Percentiles rank a stretch among this genome's conserved stretches.
phyloP scores from a whole-genome alignment of 2,113 vertebrate species.

The Octodon degus region DNA sequence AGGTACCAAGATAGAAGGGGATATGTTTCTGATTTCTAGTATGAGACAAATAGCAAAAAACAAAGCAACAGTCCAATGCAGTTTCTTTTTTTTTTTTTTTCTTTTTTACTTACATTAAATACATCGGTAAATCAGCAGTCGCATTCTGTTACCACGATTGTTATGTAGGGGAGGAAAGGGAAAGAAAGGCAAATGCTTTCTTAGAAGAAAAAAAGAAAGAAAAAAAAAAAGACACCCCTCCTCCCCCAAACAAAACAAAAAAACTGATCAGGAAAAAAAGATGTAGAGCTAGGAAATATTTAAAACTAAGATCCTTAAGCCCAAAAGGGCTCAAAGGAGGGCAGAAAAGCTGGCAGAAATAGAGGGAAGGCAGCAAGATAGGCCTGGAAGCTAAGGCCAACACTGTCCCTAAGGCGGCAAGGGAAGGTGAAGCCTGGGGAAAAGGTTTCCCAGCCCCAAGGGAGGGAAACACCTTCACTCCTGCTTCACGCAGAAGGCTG shows the following conservation, averaged over 20 bases:
- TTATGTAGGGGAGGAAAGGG: conserved; percentile 81
- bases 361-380: conserved; percentile 62
- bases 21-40: conserved; percentile 8
- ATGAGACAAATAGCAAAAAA: conserved; percentile 42
- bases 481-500: not conserved
- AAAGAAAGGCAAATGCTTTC: conserved; percentile 77
- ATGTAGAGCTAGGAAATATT: conserved; percentile 53
- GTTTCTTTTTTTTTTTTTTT: conserved; percentile 57
- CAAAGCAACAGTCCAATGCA: conserved; percentile 80
- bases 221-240: not conserved
- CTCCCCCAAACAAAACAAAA: not conserved
- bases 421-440: not conserved
- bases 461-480: conserved; percentile 59
- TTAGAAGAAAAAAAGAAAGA: conserved; percentile 69
- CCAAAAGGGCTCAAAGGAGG: conserved; percentile 67
- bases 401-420: conserved; percentile 1
- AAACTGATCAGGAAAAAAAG: conserved; percentile 58
- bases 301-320: conserved; percentile 58
- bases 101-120: conserved; percentile 90
- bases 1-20: conserved; percentile 5
- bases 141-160: conserved; percentile 86
- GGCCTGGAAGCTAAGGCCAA: conserved; percentile 71
- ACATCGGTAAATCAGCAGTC: conserved; percentile 86
- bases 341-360: conserved; percentile 62
- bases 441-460: conserved; percentile 51